Evolutionary conservation across 1,140 invertebrate genomes (phyloP).

Genomic region (Zaprionus kolodkinae): DNA sequence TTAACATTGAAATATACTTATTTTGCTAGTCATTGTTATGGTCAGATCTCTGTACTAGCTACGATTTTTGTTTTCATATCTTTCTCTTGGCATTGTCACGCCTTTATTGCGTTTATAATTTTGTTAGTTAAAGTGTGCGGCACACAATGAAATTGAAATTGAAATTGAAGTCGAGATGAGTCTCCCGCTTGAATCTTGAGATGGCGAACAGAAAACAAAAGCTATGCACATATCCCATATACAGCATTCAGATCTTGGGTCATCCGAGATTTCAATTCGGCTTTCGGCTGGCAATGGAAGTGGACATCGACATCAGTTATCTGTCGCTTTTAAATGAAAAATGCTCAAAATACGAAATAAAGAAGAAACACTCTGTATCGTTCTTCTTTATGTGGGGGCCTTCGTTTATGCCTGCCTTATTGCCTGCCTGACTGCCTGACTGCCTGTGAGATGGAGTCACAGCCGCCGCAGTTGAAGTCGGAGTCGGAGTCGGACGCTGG

Average conservation of each 20-base stretch:
- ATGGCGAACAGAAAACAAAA: conserved; percentile 48
- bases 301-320: conserved; percentile 76
- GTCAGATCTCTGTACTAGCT: conserved; percentile 29
- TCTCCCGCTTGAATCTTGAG: conserved; percentile 43
- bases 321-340: conserved; percentile 80
- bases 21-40: conserved; percentile 66
- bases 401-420: conserved; percentile 31
- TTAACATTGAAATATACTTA: conserved; percentile 46
- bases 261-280: conserved; percentile 8
- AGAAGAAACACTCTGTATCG: conserved; percentile 73
- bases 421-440: conserved; percentile 35
- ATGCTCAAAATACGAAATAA: conserved; percentile 63
- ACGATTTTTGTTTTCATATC: conserved; percentile 19
- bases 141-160: conserved; percentile 41
- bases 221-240: conserved; percentile 57
- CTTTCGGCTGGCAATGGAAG: conserved; percentile 57
- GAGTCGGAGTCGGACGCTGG: conserved; percentile 31
- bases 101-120: conserved; percentile 51
- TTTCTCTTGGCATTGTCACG: conserved; percentile 51
- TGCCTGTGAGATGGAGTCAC: conserved; percentile 32
- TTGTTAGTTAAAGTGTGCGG: conserved; percentile 33
- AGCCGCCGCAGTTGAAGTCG: conserved; percentile 23
- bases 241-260: conserved; percentile 29
- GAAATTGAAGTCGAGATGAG: conserved; percentile 62
- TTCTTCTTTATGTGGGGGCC: conserved; percentile 64